These are phyloP conservation scores for Drosophila infuscata DNA, from an alignment of 2,888 invertebrate genomes.

Conservation along the genomic window DNA sequence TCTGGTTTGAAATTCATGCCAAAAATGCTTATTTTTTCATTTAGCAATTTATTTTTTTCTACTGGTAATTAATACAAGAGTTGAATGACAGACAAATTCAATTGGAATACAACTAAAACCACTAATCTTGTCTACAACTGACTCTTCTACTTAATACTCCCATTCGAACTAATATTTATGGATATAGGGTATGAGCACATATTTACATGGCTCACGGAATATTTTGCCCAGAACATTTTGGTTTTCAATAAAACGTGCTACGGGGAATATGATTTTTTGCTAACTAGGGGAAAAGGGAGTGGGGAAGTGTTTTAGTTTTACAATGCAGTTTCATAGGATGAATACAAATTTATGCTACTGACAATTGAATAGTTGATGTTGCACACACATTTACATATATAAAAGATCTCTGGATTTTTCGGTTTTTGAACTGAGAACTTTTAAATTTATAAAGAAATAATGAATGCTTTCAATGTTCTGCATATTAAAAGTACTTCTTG, in stretches of 20 bases:
- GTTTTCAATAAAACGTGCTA: constrained; percentile 29
- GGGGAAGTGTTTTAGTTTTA: not conserved
- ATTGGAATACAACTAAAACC: not conserved
- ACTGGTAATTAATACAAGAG: not conserved
- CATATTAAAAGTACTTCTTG: not conserved
- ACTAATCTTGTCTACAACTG: not conserved
- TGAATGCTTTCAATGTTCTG: not conserved
- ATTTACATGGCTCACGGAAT: constrained; percentile 5
- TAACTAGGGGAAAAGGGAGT: not conserved
- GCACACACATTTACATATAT: not conserved
- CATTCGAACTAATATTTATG: not conserved
- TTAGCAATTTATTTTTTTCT: not conserved
- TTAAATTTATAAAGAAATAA: not conserved
- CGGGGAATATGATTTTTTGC: constrained; percentile 14
- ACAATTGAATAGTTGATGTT: not conserved
- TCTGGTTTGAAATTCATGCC: not conserved
- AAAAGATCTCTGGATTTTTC: too few species aligned
- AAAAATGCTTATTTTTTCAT: not conserved
- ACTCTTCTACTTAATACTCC: not conserved
- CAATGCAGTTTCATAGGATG: not conserved
- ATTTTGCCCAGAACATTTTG: constrained; percentile 16
- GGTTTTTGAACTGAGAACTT: not conserved
- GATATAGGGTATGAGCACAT: constrained; percentile 19
- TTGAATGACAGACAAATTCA: not conserved
- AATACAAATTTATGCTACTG: not conserved